Evolutionary conservation across 2,797 vertebrate genomes (phyloP).

Genomic region (Danio choprae): DNA sequence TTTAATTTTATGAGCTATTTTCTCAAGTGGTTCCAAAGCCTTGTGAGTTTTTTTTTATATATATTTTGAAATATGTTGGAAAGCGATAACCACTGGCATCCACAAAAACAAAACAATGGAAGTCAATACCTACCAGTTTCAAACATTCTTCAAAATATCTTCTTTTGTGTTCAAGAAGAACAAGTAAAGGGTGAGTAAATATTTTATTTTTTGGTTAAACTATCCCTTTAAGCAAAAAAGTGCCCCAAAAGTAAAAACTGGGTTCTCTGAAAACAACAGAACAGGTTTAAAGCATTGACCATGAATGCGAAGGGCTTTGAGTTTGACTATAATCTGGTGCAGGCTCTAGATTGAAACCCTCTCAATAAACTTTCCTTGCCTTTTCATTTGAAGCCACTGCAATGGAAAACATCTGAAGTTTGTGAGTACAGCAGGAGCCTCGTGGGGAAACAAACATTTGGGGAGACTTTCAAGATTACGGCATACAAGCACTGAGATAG

Average conservation of each 20-base stretch:
- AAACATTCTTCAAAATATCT: too few species aligned
- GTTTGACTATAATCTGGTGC: slow-evolving; percentile 71
- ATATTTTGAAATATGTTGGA: too few species aligned
- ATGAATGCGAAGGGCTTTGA: slow-evolving; percentile 58
- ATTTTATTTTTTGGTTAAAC: too few species aligned
- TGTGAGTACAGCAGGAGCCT: slow-evolving; percentile 33
- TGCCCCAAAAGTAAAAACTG: background rate
- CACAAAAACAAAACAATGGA: too few species aligned
- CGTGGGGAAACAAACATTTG: slow-evolving; percentile 42
- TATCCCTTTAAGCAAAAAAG: background rate
- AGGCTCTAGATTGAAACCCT: slow-evolving; percentile 59
- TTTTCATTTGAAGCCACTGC: slow-evolving; percentile 37
- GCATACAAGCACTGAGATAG: background rate
- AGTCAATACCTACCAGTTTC: too few species aligned
- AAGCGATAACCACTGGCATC: too few species aligned
- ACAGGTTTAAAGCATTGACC: background rate
- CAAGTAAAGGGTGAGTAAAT: too few species aligned
- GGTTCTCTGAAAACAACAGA: slow-evolving; percentile 6
- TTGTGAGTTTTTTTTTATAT: too few species aligned
- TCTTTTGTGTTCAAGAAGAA: too few species aligned
- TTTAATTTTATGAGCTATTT: too few species aligned
- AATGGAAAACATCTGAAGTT: slow-evolving; percentile 49
- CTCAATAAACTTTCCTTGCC: slow-evolving; percentile 43
- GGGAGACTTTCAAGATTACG: slow-evolving; percentile 37
- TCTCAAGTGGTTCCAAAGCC: too few species aligned